Percentiles rank a stretch among this genome's conserved stretches.
Evolutionary conservation across 2,888 invertebrate species (phyloP).

Genomic region (Volucella inanis): DNA sequence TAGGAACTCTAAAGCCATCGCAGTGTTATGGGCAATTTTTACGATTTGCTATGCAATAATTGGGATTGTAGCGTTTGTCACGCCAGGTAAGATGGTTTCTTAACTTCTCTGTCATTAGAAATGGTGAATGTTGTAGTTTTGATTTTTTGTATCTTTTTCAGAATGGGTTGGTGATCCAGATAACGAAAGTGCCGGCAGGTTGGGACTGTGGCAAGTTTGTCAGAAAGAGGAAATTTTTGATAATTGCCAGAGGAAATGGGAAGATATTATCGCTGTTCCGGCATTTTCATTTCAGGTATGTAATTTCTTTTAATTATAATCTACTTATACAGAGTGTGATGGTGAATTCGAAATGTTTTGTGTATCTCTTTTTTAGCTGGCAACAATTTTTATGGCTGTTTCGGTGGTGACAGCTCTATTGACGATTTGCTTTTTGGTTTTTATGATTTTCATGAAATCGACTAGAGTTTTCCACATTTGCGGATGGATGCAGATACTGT

Average conservation of each 20-base stretch:
- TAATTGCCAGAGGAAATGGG: conserved; percentile 92
- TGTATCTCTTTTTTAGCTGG: conserved; percentile 83
- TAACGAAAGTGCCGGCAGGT: conserved; percentile 93
- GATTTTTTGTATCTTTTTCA: conserved; percentile 36
- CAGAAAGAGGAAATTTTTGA: conserved; percentile 90
- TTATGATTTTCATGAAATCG: conserved; percentile 96
- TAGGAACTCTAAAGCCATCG: conserved; percentile 96
- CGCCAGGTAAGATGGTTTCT: conserved; percentile 85
- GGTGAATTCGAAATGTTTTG: neutral
- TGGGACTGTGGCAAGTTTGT: conserved; percentile 96
- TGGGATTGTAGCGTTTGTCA: conserved; percentile 96
- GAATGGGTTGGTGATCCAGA: conserved; percentile 95
- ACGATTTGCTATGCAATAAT: conserved; percentile 98
- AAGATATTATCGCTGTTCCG: conserved; percentile 91
- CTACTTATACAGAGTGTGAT: neutral
- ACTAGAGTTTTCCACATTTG: conserved; percentile 96
- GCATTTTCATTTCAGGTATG: conserved; percentile 89
- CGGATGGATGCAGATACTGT: conserved; percentile 97
- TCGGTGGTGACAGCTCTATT: conserved; percentile 93
- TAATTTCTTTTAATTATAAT: conserved; percentile 20
- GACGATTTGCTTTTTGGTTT: conserved; percentile 93
- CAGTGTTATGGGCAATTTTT: conserved; percentile 98
- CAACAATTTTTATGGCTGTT: conserved; percentile 94
- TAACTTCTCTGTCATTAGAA: conserved; percentile 7
- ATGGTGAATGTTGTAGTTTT: conserved; percentile 14